Evolutionary conservation across 2,113 vertebrate genomes (phyloP).

Genomic region (Stomatorhinus ivindoensis): DNA sequence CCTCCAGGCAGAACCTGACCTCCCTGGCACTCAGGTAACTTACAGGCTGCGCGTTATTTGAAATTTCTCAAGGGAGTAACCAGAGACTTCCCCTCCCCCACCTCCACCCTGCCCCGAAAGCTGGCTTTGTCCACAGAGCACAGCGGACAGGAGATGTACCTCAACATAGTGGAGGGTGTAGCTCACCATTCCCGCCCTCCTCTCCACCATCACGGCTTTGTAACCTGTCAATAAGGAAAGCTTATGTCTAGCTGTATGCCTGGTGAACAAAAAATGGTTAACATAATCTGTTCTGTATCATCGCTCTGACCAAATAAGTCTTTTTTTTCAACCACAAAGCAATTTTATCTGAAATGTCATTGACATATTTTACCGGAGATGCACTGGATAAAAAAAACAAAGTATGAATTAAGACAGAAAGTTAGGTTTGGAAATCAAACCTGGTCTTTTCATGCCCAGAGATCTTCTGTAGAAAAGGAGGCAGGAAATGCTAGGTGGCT

Average conservation of each 20-base stretch:
- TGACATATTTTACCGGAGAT: not conserved
- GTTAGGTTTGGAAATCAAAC: not conserved
- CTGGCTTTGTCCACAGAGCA: slow-evolving; percentile 13
- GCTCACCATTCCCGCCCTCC: not conserved
- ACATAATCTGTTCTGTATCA: not conserved
- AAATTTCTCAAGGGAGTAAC: slow-evolving; percentile 10
- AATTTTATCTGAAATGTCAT: not conserved
- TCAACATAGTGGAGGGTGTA: not conserved
- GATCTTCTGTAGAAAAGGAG: not conserved
- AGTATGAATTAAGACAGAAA: not conserved
- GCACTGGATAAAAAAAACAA: not conserved
- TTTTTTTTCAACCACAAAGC: not conserved
- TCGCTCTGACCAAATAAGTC: not conserved
- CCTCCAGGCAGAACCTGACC: not conserved
- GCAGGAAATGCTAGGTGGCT: not conserved
- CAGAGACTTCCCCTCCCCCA: not conserved
- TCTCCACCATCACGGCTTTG: not conserved
- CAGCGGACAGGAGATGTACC: not conserved
- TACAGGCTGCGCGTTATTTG: not conserved
- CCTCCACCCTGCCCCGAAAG: not conserved
- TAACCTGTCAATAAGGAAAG: slow-evolving; percentile 12
- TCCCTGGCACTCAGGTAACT: not conserved
- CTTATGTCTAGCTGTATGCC: not conserved
- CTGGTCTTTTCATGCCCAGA: not conserved
- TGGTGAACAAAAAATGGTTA: not conserved